These are phyloP conservation scores for Agrilus biguttatus DNA, from an alignment of 2,888 invertebrate genomes.

Conservation along the genomic window DNA sequence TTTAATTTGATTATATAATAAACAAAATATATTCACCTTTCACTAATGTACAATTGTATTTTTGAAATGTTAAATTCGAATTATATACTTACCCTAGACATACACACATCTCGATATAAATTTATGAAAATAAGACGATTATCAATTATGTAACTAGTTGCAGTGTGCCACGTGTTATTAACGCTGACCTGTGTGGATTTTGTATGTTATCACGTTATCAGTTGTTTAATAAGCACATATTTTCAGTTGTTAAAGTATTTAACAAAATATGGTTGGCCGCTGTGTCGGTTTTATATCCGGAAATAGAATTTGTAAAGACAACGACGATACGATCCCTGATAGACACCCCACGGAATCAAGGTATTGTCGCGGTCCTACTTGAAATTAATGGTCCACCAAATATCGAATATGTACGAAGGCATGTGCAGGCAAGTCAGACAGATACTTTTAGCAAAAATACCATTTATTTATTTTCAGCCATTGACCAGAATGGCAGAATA, in stretches of 20 bases:
- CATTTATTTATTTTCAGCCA: background rate
- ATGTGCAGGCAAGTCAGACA: slow-evolving; percentile 21
- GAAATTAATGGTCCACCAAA: slow-evolving; percentile 40
- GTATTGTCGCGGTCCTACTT: slow-evolving; percentile 54
- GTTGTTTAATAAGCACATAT: background rate
- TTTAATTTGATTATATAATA: no score
- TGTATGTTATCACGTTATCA: background rate
- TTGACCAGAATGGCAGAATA: no score
- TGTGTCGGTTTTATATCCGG: slow-evolving; percentile 23
- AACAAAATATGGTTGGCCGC: slow-evolving; percentile 22
- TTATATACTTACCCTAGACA: no score
- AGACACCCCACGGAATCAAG: slow-evolving; percentile 60
- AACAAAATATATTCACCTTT: no score
- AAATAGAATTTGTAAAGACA: slow-evolving; percentile 26
- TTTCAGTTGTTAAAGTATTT: slow-evolving; percentile 20
- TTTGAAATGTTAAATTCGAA: no score
- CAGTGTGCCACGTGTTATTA: no score
- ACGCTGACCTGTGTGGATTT: background rate
- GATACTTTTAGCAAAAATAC: background rate
- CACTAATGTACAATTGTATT: no score
- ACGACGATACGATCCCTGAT: slow-evolving; percentile 45
- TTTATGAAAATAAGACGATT: no score
- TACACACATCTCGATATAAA: no score
- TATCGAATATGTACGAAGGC: slow-evolving; percentile 24
- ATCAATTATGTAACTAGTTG: no score